Evolutionary conservation across 53 echinoderm and acorn worm species (phyloP).

Genomic region (Mesocentrotus franciscanus): DNA sequence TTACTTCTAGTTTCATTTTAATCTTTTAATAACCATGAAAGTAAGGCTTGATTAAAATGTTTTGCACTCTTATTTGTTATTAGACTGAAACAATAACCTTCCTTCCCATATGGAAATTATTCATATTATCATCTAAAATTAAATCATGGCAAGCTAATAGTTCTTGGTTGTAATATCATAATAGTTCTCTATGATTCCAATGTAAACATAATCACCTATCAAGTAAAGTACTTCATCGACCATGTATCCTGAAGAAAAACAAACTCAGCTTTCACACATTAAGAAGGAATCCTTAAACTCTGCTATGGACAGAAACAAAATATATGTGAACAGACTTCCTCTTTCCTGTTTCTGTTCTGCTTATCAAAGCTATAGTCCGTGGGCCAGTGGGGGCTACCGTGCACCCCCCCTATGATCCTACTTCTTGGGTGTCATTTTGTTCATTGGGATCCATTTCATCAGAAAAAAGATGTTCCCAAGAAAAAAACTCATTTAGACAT

Average conservation of each 20-base stretch:
- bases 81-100: background rate
- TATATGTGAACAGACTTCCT: background rate
- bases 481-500: too few species aligned
- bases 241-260: conserved; percentile 5
- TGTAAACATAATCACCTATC: too few species aligned
- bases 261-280: background rate
- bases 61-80: background rate
- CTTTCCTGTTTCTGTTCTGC: background rate
- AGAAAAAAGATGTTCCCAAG: too few species aligned
- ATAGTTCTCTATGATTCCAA: too few species aligned
- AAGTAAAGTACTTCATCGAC: background rate
- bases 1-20: conserved; percentile 2
- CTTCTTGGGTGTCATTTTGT: too few species aligned
- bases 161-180: background rate
- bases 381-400: too few species aligned
- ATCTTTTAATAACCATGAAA: background rate
- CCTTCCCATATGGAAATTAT: background rate
- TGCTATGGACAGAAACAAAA: background rate
- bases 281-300: background rate
- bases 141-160: conserved; percentile 31
- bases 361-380: background rate
- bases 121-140: background rate
- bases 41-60: background rate
- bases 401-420: too few species aligned
- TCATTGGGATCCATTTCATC: too few species aligned